These are phyloP conservation scores for Xiphias gladius DNA, from an alignment of 2,113 vertebrate species.

Conservation along the genomic window DNA sequence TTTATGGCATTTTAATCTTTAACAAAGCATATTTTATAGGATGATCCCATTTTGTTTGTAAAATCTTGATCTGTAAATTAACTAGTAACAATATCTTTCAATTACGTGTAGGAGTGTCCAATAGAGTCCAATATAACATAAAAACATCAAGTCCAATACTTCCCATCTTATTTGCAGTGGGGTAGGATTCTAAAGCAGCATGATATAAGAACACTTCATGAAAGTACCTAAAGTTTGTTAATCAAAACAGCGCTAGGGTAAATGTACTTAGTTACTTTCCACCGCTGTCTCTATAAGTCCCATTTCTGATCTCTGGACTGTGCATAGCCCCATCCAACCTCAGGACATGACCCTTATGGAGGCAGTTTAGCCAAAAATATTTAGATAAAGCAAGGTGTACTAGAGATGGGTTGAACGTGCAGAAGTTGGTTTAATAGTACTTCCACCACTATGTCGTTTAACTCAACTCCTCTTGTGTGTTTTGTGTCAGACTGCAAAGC, in stretches of 20 bases:
- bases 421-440: not conserved
- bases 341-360: not conserved
- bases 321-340: not conserved
- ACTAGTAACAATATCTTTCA: no score
- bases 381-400: not conserved
- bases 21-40: no score
- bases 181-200: not conserved
- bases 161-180: not conserved
- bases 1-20: no score
- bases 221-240: not conserved
- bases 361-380: not conserved
- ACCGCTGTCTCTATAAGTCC: not conserved
- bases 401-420: not conserved
- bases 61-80: no score
- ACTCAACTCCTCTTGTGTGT: not conserved
- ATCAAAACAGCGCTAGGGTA: not conserved
- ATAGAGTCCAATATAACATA: not conserved
- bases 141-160: not conserved
- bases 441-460: not conserved
- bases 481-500: constrained; percentile 83
- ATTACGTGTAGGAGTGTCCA: no score
- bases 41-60: no score
- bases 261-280: no score
- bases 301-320: not conserved
- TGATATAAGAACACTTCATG: not conserved